Base-by-base conservation (phyloP, 2,113 vertebrate species). In the Gambusia affinis region DNA sequence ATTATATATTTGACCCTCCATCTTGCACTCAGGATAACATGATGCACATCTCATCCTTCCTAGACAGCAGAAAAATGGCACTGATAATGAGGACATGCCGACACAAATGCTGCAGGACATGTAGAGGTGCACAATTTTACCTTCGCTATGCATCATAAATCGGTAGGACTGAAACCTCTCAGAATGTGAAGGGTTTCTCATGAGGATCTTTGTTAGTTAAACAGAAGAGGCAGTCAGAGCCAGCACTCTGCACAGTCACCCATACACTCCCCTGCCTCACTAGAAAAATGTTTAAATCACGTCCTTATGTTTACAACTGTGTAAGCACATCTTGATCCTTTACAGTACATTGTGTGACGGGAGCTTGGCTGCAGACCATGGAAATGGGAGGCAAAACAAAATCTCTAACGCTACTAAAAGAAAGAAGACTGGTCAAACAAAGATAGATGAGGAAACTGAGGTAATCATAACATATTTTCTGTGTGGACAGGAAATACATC, bases 391-490 rank as follows among this genome's bases (percentile, higher is more conserved):
- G 54, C 37, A 73, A 61, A 27, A 69, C 65, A 73, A 73, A 76
- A 85, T 75, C 12, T 22, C 60, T 76, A 70, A 70, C 63, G 67
- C 85, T 83, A 78, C 81, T 87, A 85, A 91, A 88, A 88, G 86
- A 88, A 86, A 85, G 76, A 70, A 77, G 44, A 70, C 63, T 27
- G 80, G 64, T 54, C 68, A 66, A 75, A 70, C 64, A 81, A 81
- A 72, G 76, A 82, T 1, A 35, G 44, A 80, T 75, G 81, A 70
- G 63, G 28, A 65, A 62, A 79, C n/a, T 5, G 47, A 27, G 57
- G 64, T 33, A 73, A 80, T 66, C 81, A 74, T 63, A 37, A 75
- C 65, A 70, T 42, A 31, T 74, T 70, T 35, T 79, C 29, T 24
- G 1, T 28, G 31, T 76, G 29, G 71, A 67, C 29, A 60, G 75